These are phyloP conservation scores for Paraescarpia echinospica DNA, from an alignment of 1,140 invertebrate species.

Conservation along the genomic window DNA sequence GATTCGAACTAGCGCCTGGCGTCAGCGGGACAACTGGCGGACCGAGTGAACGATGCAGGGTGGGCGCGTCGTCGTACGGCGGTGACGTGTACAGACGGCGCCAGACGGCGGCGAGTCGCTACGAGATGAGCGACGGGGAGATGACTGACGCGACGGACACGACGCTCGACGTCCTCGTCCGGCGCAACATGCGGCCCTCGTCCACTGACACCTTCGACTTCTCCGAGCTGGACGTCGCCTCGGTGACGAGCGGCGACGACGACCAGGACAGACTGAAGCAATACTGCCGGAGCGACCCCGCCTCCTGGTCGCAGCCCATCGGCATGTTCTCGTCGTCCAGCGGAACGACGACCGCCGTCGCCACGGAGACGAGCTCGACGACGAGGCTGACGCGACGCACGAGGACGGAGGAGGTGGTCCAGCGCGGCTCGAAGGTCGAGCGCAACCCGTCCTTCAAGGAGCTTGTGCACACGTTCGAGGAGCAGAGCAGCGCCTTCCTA, in stretches of 20 bases:
- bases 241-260: neutral
- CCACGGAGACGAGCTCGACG: neutral
- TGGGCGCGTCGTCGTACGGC: neutral
- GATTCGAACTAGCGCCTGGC: neutral
- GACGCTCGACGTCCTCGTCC: conserved; percentile 19
- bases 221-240: neutral
- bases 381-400: neutral
- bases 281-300: neutral
- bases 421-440: neutral
- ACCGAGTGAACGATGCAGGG: neutral
- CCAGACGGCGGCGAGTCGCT: neutral
- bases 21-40: no score
- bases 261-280: neutral
- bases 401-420: neutral
- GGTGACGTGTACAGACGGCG: neutral
- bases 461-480: conserved; percentile 11
- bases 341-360: neutral
- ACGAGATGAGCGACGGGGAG: conserved; percentile 21
- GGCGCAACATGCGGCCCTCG: conserved; percentile 14
- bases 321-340: neutral
- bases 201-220: conserved; percentile 15
- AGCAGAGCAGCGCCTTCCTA: neutral
- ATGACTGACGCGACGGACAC: conserved; percentile 24
- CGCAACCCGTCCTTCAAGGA: conserved; percentile 11
- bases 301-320: conserved; percentile 2